Conservation (phyloP, 2,888 invertebrate genomes). For the Thera obeliscata region DNA sequence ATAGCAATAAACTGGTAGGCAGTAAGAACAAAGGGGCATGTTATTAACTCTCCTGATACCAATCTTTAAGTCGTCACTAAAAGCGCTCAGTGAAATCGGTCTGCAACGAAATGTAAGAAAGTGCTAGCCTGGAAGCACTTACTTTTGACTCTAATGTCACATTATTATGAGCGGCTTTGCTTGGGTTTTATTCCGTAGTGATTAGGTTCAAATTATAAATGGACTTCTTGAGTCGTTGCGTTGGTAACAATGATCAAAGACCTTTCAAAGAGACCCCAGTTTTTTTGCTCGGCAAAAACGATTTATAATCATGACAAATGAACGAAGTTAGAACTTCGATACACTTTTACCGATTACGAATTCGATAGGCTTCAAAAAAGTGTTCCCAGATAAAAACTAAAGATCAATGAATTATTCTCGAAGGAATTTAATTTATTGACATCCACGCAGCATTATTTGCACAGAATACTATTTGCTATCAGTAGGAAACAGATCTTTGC, state of each 20-base stretch:
- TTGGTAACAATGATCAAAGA: constrained; percentile 43
- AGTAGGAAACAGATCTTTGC: too few species aligned
- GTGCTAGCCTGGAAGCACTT: constrained; percentile 33
- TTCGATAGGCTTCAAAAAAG: constrained; percentile 52
- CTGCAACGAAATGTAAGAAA: constrained; percentile 37
- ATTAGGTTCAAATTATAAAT: constrained; percentile 30
- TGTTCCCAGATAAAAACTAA: constrained; percentile 45
- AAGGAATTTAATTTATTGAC: neutral
- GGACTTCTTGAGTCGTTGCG: constrained; percentile 25
- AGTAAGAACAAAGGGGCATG: constrained; percentile 18
- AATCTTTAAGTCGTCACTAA: constrained; percentile 24
- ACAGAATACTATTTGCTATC: too few species aligned
- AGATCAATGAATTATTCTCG: neutral
- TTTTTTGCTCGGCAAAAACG: constrained; percentile 46
- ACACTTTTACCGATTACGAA: constrained; percentile 71
- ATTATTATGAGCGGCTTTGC: neutral
- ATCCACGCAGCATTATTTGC: too few species aligned
- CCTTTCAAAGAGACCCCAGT: constrained; percentile 43
- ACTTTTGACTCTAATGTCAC: constrained; percentile 28
- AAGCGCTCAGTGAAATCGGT: constrained; percentile 38
- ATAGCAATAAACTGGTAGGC: constrained; percentile 10
- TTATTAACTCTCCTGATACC: constrained; percentile 1
- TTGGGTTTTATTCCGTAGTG: constrained; percentile 22
- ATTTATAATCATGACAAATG: constrained; percentile 55
- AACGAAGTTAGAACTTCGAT: constrained; percentile 53